phyloP scores from a whole-genome alignment of 2,113 vertebrate species.

The human region GRCh38 chr13:108611001-108611500 shows the following conservation, averaged over 20 bases:
- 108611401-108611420: constrained; percentile 58
- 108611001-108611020: constrained; percentile 15
- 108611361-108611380: constrained; percentile 64
- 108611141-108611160: not conserved
- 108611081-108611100: not conserved
- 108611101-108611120: not conserved
- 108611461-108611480: constrained; percentile 71
- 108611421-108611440: constrained; percentile 71
- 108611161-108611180: not conserved
- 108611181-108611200: no score
- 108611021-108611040: constrained; percentile 55
- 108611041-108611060: constrained; percentile 55
- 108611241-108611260: not conserved
- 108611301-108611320: not conserved
- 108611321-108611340: constrained; percentile 48
- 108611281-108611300: not conserved
- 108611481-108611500: constrained; percentile 61
- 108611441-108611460: constrained; percentile 68
- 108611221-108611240: not conserved
- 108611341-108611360: constrained; percentile 43
- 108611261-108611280: not conserved
- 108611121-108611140: not conserved
- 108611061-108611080: constrained; percentile 39
- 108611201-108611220: accelerated
- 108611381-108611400: constrained; percentile 62